Base-by-base conservation (phyloP, 2,797 vertebrate species). In the Fistularia tabacaria region DNA sequence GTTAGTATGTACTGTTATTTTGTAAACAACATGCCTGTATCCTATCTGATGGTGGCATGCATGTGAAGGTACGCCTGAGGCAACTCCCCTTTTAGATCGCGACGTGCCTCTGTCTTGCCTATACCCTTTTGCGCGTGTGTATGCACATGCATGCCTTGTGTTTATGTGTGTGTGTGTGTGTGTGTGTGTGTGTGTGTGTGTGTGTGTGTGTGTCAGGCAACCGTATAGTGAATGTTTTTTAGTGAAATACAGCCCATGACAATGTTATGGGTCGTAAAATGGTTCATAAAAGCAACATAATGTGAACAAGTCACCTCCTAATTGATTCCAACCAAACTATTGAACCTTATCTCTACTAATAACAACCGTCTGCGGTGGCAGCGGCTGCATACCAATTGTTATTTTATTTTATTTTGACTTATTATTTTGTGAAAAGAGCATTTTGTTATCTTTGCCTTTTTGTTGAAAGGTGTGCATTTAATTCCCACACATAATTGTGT, bases 21-120 rank as follows among this genome's bases (percentile, higher is more conserved):
- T 69, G 66, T 73, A 59, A 43, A 71, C 66, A 74, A 36, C 63
- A 78, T 79, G 71, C 54, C 83, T 82, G 66, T 72, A 85, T 82
- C 86, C 78, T 54, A 54, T 81, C 66, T 80, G 79, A 87, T 84
- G 70, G 54, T 5, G 14, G 59, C 46, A 61, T 63, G 74, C 71
- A 74, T 81, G 66, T 79, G 73, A 78, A 67, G 76, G 59, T 62
- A 58, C 55, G 75, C 82, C 83, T 9, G 15, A 54, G 53, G 77
- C 82, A 74, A 38, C 54, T 59, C 74, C 69, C 64, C 64, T 25
- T 25, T 25, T 25, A 25, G 25, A 25, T 25, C 5, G 25, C 5
- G 25, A 25, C 57, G 65, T 48, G 62, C 52, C 14, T 51, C 37
- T 41, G 36, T 36, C 40, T 61, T 14, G 15, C 40, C 3, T 36